phyloP scores from a whole-genome alignment of 2,888 invertebrate species.

The Elmis aenea region DNA sequence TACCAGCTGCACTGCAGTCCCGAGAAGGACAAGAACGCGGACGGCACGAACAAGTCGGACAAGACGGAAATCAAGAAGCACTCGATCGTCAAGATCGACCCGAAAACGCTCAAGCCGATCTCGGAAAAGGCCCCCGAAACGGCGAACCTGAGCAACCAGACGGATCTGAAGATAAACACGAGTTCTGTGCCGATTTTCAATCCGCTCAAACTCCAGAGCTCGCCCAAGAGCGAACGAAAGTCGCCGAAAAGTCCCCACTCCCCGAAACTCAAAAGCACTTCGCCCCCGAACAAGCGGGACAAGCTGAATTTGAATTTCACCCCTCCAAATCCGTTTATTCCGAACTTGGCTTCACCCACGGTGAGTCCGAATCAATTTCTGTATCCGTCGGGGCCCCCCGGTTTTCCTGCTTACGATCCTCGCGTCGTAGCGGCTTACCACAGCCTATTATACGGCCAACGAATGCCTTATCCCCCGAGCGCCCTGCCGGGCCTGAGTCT shows the following conservation, averaged over 20 bases:
- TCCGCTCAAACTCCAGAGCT: conserved; percentile 42
- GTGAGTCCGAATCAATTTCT: conserved; percentile 43
- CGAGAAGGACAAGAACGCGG: conserved; percentile 39
- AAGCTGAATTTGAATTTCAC: conserved; percentile 42
- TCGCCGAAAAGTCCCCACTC: conserved; percentile 43
- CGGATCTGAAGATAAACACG: conserved; percentile 42
- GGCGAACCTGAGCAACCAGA: conserved; percentile 34
- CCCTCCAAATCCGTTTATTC: conserved; percentile 45
- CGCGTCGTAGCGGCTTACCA: conserved; percentile 43
- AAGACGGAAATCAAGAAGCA: conserved; percentile 44
- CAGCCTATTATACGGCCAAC: conserved; percentile 34
- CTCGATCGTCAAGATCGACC: conserved; percentile 52
- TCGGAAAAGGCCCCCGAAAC: conserved; percentile 42
- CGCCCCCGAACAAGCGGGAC: conserved; percentile 29
- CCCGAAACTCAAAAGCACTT: conserved; percentile 31
- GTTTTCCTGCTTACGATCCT: conserved; percentile 43
- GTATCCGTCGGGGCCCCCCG: conserved; percentile 35
- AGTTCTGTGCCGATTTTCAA: conserved; percentile 47
- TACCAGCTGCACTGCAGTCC: conserved; percentile 48
- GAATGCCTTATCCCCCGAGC: conserved; percentile 32
- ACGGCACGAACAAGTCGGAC: conserved; percentile 16
- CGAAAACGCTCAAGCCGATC: conserved; percentile 55
- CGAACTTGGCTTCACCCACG: conserved; percentile 42
- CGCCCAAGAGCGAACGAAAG: conserved; percentile 38
- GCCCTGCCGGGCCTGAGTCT: conserved; percentile 28